Base-by-base conservation (phyloP, 92 coral and sea anemone species). In the Desmophyllum pertusum region DNA sequence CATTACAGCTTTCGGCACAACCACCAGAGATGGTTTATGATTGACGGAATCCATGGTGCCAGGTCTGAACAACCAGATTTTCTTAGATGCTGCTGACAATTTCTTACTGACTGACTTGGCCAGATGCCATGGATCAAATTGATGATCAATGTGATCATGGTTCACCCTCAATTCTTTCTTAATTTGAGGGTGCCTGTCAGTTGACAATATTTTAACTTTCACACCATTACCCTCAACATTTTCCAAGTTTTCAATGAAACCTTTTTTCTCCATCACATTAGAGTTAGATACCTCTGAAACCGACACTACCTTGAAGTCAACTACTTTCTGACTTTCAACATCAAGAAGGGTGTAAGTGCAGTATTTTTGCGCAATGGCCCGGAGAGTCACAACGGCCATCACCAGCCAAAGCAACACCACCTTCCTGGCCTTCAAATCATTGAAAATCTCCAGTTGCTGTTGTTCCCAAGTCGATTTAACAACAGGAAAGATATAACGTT, bases 261-360 rank as follows among this genome's bases (percentile, higher is more conserved):
- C 85, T 29, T 86, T 81, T 30, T 81, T 81, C 55, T 86, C 93
- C 90, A 86, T 86, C 1, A 75, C 85, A 64, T 90, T 90, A 4
- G 90, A 81, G 73, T 83, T 77, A 0, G 69, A 77, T 5, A 87
- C 87, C 17, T 87, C 31, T 0, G 76, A 7, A 0, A 83, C 90
- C 39, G 76, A 48, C 0, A 82, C 68, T 1, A 87, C 69, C 1
- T 82, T 43, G 9, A 75, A 81, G 40, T 76, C 83, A 15, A 77
- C 43, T 0, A 76, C 83, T 51, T 85, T 85, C 42, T 85, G 42
- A 42, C 43, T 76, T 10, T 1, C 29, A 0, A 67, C 72, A 41
- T 85, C 78, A 0, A 84, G 81, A 18, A 84, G 30, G 25, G 87
- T 84, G 40, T 84, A 63, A 0, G 81, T 84, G 18, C 87, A 82